These are phyloP conservation scores for Ditula angustiorana DNA, from an alignment of 2,888 invertebrate genomes.

Conservation along the genomic window DNA sequence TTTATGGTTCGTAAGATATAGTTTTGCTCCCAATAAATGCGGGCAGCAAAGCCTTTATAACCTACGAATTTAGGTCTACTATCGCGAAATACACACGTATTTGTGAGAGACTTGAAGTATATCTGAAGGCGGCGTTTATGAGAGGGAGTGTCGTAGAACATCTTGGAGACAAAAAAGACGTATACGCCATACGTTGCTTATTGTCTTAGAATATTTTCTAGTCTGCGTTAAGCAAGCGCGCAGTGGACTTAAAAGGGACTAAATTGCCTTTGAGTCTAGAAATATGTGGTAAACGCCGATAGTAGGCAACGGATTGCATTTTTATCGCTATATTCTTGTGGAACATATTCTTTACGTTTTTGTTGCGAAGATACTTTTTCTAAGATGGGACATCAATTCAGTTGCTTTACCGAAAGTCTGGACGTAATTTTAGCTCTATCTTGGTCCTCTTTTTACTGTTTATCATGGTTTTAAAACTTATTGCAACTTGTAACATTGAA, in stretches of 20 bases:
- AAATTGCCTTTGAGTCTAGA: slow-evolving; percentile 11
- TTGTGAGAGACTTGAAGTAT: slow-evolving; percentile 8
- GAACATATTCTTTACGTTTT: slow-evolving; percentile 13
- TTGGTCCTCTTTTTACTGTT: no score
- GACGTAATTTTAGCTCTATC: no score
- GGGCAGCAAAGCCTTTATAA: background rate
- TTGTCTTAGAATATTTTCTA: background rate
- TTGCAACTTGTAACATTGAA: no score
- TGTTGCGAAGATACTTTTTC: background rate
- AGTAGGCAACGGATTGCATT: slow-evolving; percentile 21
- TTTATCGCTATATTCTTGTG: slow-evolving; percentile 19
- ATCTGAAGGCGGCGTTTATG: slow-evolving; percentile 24
- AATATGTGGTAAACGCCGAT: slow-evolving; percentile 15
- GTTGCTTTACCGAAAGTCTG: no score
- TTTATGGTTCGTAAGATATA: slow-evolving; percentile 36
- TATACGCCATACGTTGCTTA: slow-evolving; percentile 10
- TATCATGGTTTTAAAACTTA: no score
- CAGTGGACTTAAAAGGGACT: slow-evolving; percentile 19
- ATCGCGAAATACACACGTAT: background rate
- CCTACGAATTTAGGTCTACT: background rate
- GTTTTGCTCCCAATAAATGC: slow-evolving; percentile 6
- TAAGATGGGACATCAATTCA: background rate
- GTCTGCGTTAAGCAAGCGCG: background rate
- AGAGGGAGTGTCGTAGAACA: slow-evolving; percentile 22
- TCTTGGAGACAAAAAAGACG: background rate